Evolutionary conservation across 2,888 invertebrate species (phyloP).

Genomic region (Temnothorax rugatulus): DNA sequence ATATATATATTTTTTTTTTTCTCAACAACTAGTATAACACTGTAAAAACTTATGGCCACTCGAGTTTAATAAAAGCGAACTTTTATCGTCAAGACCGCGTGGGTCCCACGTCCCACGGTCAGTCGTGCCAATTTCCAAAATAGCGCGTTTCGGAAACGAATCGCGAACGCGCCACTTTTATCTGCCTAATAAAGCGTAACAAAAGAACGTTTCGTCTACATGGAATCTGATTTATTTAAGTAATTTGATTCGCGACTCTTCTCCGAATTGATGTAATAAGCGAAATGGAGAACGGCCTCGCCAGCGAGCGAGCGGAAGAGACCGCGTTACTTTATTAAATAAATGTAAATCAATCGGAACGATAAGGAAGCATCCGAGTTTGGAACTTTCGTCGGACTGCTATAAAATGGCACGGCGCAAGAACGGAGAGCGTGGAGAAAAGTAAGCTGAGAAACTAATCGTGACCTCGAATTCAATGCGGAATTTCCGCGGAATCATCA

Average conservation of each 20-base stretch:
- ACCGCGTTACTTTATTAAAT: conserved; percentile 28
- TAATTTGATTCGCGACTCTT: conserved; percentile 1
- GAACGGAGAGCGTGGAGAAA: conserved; percentile 20
- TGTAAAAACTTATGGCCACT: too few species aligned
- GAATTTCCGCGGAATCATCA: conserved; percentile 48
- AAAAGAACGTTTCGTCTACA: background rate
- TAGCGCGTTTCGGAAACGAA: background rate
- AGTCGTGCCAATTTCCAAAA: background rate
- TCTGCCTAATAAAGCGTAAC: background rate
- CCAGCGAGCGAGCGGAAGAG: background rate
- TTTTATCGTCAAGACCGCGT: too few species aligned
- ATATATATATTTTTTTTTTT: too few species aligned
- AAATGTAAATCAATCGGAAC: conserved; percentile 23
- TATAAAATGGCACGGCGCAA: background rate
- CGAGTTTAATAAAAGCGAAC: background rate
- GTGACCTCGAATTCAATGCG: conserved; percentile 59
- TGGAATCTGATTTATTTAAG: background rate
- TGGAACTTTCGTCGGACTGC: conserved; percentile 4
- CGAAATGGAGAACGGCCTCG: background rate
- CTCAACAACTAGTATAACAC: too few species aligned
- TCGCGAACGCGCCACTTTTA: background rate
- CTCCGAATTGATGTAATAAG: conserved; percentile 8
- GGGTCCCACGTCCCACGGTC: too few species aligned
- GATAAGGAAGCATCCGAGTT: conserved; percentile 5
- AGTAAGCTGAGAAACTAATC: conserved; percentile 59